Percentiles rank a stretch among this genome's conserved stretches.
phyloP scores from a whole-genome alignment of 2,888 invertebrate genomes.

The Lacanobia oleracea region DNA sequence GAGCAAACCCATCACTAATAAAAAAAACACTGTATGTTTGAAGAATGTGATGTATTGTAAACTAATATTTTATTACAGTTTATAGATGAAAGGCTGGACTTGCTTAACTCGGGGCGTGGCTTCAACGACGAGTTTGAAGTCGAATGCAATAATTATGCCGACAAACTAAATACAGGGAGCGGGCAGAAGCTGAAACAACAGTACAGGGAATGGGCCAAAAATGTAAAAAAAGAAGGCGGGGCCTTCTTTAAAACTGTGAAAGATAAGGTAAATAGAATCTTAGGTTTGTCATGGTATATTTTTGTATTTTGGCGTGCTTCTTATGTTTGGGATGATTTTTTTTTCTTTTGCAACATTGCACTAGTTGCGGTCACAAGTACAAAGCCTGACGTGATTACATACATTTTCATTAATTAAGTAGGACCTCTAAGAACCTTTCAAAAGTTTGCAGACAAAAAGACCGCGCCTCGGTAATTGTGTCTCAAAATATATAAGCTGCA shows the following conservation, averaged over 20 bases:
- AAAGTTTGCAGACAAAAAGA: background rate
- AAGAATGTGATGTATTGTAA: background rate
- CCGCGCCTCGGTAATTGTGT: background rate
- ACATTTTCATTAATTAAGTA: background rate
- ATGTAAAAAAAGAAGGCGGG: conserved; percentile 95
- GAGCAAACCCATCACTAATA: too few species aligned
- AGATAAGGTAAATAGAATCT: conserved; percentile 92
- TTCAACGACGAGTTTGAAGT: conserved; percentile 99
- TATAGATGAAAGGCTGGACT: conserved; percentile 97
- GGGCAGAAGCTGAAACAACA: conserved; percentile 87
- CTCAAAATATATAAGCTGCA: background rate
- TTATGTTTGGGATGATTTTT: conserved; percentile 31
- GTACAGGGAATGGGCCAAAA: conserved; percentile 94
- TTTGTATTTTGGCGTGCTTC: conserved; percentile 17
- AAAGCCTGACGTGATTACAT: background rate
- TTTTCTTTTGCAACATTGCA: conserved; percentile 8
- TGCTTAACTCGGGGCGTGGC: conserved; percentile 97
- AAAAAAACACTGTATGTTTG: background rate
- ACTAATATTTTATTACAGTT: conserved; percentile 90
- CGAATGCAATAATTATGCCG: conserved; percentile 92
- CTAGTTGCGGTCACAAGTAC: background rate
- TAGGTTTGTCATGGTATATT: conserved; percentile 5
- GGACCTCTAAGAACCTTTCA: background rate
- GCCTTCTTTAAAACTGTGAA: conserved; percentile 96
- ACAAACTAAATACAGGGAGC: conserved; percentile 87